Evolutionary conservation across 2,797 vertebrate species (phyloP).

Genomic region (Protosalanx chinensis): DNA sequence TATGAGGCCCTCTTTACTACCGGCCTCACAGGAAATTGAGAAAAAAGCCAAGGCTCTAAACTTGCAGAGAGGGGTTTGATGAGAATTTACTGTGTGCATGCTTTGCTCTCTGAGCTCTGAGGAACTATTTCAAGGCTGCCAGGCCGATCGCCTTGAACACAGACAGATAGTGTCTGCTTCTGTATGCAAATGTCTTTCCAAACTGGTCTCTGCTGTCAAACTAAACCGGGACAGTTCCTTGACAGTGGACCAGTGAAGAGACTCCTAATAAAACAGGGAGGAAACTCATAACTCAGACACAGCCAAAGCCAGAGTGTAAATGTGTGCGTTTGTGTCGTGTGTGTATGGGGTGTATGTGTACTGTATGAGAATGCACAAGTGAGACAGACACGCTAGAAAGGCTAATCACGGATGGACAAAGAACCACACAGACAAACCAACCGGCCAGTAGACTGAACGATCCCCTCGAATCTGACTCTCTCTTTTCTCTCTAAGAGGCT

Average conservation of each 20-base stretch:
- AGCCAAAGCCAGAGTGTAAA: neutral
- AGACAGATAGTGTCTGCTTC: neutral
- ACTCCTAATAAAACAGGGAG: constrained; percentile 24
- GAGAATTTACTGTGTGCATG: constrained; percentile 29
- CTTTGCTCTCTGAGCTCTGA: constrained; percentile 2
- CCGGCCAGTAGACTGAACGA: constrained; percentile 42
- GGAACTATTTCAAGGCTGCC: neutral
- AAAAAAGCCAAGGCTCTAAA: constrained; percentile 32
- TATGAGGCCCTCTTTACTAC: constrained; percentile 51
- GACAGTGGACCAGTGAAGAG: constrained; percentile 27
- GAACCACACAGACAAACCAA: neutral
- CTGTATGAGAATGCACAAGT: neutral
- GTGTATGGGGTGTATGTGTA: too few relatives aligned
- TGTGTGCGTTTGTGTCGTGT: neutral
- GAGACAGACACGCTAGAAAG: neutral
- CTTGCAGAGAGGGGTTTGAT: constrained; percentile 37
- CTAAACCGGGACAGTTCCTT: constrained; percentile 35
- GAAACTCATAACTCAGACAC: neutral
- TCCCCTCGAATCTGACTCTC: constrained; percentile 39
- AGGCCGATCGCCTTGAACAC: neutral
- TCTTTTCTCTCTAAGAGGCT: constrained; percentile 20
- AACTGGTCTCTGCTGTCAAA: constrained; percentile 26
- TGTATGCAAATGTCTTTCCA: neutral
- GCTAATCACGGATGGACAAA: neutral
- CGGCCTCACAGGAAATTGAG: constrained; percentile 65